Conservation (phyloP, 2,113 vertebrate genomes). For the Sprattus sprattus region DNA sequence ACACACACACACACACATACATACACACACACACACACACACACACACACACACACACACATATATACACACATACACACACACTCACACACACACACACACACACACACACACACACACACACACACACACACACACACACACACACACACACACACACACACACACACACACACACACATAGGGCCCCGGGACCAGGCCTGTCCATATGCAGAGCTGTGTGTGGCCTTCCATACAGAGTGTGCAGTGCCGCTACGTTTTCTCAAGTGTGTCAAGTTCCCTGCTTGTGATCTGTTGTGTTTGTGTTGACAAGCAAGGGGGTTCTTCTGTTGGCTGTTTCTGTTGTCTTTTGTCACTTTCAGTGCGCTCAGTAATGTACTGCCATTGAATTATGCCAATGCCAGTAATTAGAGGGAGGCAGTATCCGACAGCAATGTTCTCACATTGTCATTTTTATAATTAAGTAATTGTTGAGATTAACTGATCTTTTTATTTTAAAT, state of each 20-base stretch:
- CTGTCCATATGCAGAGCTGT: constrained; percentile 13
- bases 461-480: not conserved
- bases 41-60: constrained; percentile 14
- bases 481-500: not conserved
- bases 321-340: not conserved
- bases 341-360: not conserved
- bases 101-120: not conserved
- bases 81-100: not conserved
- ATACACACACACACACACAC: not conserved
- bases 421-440: not conserved
- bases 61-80: not conserved
- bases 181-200: not conserved
- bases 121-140: too few relatives aligned
- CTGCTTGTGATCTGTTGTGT: not conserved
- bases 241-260: not conserved
- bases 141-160: not conserved
- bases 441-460: not conserved
- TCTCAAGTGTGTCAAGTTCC: not conserved
- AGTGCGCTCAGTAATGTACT: not conserved
- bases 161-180: constrained; percentile 14
- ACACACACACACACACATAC: constrained; percentile 5
- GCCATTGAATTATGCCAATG: not conserved
- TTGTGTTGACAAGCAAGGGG: not conserved
- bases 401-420: not conserved
- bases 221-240: not conserved